Percentiles rank a stretch among this genome's conserved stretches.
Conservation (phyloP, 1,140 invertebrate genomes). For the Drosophila gunungcola region DNA sequence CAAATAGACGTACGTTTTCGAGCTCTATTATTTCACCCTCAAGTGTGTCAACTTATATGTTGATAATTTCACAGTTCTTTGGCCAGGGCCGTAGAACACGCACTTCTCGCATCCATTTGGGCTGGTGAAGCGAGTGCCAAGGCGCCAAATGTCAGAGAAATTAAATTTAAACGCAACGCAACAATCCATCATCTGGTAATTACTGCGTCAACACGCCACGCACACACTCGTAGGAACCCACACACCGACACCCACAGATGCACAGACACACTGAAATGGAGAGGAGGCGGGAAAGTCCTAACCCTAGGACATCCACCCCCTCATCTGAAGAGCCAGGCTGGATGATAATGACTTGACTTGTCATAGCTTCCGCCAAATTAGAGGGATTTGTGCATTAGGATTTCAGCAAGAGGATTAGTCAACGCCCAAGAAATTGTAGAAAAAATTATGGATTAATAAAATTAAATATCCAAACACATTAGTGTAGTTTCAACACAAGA, state of each 20-base stretch:
- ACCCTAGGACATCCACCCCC: constrained; percentile 40
- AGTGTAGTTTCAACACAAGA: too few relatives aligned
- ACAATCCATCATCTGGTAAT: constrained; percentile 83
- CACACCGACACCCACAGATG: constrained; percentile 6
- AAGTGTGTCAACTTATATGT: constrained; percentile 38
- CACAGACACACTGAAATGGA: constrained; percentile 21
- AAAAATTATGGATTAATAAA: not conserved
- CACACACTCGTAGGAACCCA: constrained; percentile 30
- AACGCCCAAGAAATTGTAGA: not conserved
- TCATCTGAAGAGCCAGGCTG: constrained; percentile 24
- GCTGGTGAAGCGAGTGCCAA: constrained; percentile 59
- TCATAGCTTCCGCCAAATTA: constrained; percentile 77
- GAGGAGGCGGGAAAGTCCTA: constrained; percentile 22
- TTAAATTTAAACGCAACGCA: constrained; percentile 83
- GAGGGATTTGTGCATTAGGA: constrained; percentile 64
- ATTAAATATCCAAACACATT: too few relatives aligned
- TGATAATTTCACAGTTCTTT: constrained; percentile 81
- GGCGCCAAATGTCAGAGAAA: constrained; percentile 80
- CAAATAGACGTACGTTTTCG: not conserved
- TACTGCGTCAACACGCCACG: constrained; percentile 80
- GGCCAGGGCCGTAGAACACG: constrained; percentile 59
- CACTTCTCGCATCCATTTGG: constrained; percentile 75
- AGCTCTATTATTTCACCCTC: not conserved
- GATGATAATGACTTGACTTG: constrained; percentile 80
- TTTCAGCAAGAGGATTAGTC: constrained; percentile 16